A percentile compares a stretch with the other conserved stretches of the same genome.
Conservation (phyloP, 2,797 vertebrate genomes). For the Macropus fuliginosus region DNA sequence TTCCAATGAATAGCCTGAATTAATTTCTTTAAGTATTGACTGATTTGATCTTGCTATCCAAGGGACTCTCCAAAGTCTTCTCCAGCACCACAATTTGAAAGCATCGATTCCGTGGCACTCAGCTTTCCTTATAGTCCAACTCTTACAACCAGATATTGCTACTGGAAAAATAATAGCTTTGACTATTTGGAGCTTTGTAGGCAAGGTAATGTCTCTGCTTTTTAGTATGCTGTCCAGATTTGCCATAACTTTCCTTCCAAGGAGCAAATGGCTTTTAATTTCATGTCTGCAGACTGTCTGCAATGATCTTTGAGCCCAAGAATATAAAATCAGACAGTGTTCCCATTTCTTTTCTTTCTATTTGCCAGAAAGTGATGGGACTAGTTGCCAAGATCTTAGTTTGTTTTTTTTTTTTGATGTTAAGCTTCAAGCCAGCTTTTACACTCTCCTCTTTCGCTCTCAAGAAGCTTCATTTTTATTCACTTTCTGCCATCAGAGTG, state of each 20-base stretch:
- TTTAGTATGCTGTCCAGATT: not conserved
- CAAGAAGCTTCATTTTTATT: not conserved
- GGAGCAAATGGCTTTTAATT: not conserved
- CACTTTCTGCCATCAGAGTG: not conserved
- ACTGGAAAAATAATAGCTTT: not conserved
- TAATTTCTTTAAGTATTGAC: not conserved
- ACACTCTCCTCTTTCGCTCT: not conserved
- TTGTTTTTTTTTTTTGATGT: not conserved
- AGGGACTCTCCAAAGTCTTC: not conserved
- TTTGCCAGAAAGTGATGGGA: not conserved
- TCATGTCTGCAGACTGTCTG: not conserved
- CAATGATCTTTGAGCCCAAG: not conserved
- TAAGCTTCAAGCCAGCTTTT: not conserved
- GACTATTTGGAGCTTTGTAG: not conserved
- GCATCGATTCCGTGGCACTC: not conserved
- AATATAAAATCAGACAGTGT: not conserved
- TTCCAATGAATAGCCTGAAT: not conserved
- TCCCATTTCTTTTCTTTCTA: not conserved
- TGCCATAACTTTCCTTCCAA: not conserved
- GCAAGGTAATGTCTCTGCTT: not conserved
- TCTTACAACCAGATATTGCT: not conserved
- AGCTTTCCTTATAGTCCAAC: not conserved
- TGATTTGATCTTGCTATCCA: not conserved
- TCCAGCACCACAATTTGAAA: not conserved
- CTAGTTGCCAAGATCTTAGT: not conserved